Percentiles rank a stretch among this genome's conserved stretches.
Conservation (phyloP, 2,113 vertebrate species). For the Pseudopodoces humilis region DNA sequence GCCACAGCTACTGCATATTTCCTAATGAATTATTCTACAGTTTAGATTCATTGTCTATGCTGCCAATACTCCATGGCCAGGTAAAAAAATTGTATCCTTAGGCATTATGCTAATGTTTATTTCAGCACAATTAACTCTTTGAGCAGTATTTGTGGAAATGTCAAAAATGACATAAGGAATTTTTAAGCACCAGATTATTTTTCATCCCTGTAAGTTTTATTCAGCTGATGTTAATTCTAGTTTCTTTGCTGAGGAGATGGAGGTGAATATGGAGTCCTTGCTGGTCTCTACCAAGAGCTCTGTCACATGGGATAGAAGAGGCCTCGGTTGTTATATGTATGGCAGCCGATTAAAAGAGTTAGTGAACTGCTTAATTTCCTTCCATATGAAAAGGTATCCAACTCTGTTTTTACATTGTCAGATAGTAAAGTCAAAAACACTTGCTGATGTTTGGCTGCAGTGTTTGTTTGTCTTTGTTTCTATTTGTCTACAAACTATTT, state of each 20-base stretch:
- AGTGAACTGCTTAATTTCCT: neutral
- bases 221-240: neutral
- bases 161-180: neutral
- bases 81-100: slow-evolving; percentile 53
- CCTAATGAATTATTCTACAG: slow-evolving; percentile 67
- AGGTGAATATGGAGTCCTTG: neutral
- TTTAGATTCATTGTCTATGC: slow-evolving; percentile 56
- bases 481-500: neutral
- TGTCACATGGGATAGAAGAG: neutral
- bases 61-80: slow-evolving; percentile 49
- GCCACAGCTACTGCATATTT: slow-evolving; percentile 59
- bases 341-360: neutral
- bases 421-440: neutral
- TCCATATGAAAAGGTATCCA: neutral
- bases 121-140: slow-evolving; percentile 59
- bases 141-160: neutral
- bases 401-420: neutral
- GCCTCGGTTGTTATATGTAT: neutral
- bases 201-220: neutral
- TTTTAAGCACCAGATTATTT: neutral
- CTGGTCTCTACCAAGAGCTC: neutral
- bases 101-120: slow-evolving; percentile 64
- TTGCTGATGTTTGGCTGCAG: neutral
- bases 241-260: neutral
- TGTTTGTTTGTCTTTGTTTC: neutral